Conservation (phyloP, 2,113 vertebrate genomes). For the Gila orcuttii region DNA sequence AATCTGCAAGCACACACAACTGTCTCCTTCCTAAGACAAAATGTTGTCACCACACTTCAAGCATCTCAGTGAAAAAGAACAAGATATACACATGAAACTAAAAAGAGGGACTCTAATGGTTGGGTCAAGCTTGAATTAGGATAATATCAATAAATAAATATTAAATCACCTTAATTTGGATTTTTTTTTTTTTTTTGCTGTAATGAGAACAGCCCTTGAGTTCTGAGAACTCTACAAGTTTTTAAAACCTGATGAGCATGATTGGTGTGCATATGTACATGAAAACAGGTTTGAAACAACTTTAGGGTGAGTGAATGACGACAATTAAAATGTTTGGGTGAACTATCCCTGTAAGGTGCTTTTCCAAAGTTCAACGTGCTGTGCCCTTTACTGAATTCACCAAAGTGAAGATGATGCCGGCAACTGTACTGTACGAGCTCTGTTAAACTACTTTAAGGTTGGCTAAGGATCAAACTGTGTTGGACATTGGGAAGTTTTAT, state of each 20-base stretch:
- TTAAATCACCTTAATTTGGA: neutral
- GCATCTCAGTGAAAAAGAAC: neutral
- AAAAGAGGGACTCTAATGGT: neutral
- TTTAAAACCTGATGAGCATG: too few species aligned
- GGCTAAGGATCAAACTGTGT: neutral
- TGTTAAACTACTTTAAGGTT: neutral
- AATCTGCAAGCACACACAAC: slow-evolving; percentile 14
- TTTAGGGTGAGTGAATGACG: too few species aligned
- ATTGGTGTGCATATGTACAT: too few species aligned
- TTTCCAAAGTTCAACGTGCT: neutral
- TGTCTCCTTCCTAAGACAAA: neutral
- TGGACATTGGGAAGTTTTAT: neutral
- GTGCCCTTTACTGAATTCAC: neutral
- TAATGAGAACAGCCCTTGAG: too few species aligned
- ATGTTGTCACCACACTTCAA: slow-evolving; percentile 14
- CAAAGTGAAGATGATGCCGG: neutral
- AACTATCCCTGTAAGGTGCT: neutral
- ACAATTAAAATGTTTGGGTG: too few species aligned
- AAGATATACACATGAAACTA: neutral
- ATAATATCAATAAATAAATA: neutral
- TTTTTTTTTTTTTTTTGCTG: too few species aligned
- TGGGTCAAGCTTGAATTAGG: neutral
- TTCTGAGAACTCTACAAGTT: too few species aligned
- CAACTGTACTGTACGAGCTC: neutral
- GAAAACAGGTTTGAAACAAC: too few species aligned